These are phyloP conservation scores for Paratrypauchen microcephalus DNA, from an alignment of 2,797 vertebrate genomes.

Conservation along the genomic window DNA sequence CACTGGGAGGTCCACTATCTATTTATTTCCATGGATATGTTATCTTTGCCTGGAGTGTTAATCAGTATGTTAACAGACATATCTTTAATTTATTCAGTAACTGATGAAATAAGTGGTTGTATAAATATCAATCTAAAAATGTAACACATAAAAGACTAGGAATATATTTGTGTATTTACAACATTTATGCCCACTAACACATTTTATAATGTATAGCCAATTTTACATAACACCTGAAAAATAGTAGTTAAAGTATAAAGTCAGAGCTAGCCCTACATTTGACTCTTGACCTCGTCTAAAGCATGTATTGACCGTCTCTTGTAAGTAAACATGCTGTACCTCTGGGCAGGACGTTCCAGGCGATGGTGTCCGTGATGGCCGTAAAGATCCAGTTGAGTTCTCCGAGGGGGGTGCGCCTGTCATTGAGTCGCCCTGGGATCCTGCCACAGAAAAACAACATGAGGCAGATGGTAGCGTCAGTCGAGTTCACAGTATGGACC, in stretches of 20 bases:
- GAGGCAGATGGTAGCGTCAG: slow-evolving; percentile 62
- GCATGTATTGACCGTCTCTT: not conserved
- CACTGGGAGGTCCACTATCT: not conserved
- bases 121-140: no score
- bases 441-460: slow-evolving; percentile 67
- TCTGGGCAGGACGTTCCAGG: slow-evolving; percentile 96
- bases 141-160: no score
- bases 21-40: not conserved
- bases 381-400: slow-evolving; percentile 99
- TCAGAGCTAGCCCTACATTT: not conserved
- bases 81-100: not conserved
- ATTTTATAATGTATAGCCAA: no score
- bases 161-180: no score
- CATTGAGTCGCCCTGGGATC: slow-evolving; percentile 95
- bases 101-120: no score
- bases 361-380: slow-evolving; percentile 97
- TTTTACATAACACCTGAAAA: no score
- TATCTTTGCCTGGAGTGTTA: not conserved
- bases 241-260: no score
- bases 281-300: not conserved
- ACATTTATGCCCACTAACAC: no score
- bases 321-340: slow-evolving; percentile 72
- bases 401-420: slow-evolving; percentile 94
- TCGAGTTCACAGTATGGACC: slow-evolving; percentile 27
- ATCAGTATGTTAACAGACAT: not conserved